Conservation (phyloP, 2,113 vertebrate species). For the Globicephala melas region DNA sequence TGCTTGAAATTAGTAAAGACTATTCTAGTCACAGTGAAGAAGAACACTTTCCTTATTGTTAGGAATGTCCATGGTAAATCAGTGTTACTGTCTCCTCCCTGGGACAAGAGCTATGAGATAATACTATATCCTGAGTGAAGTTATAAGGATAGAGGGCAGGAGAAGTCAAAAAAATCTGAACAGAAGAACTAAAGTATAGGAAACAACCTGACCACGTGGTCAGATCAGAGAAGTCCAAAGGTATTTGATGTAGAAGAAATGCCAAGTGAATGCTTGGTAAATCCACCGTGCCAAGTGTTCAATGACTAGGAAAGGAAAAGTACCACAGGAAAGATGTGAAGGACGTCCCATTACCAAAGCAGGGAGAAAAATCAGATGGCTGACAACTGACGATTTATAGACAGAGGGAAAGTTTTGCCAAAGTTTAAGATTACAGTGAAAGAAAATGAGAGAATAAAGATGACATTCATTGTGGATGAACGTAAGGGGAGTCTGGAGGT, state of each 20-base stretch:
- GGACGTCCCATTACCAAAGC: conserved; percentile 55
- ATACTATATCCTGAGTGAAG: neutral
- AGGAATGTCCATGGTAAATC: neutral
- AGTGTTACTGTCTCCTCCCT: neutral
- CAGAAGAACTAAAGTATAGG: neutral
- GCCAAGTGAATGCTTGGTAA: conserved; percentile 12
- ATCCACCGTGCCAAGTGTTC: neutral
- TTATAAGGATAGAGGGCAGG: neutral
- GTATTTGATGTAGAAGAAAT: neutral
- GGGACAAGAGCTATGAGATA: neutral
- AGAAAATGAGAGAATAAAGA: conserved; percentile 68
- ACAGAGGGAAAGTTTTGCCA: conserved; percentile 46
- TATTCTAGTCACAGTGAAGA: neutral
- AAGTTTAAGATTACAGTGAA: conserved; percentile 59
- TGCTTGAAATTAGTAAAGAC: conserved; percentile 34
- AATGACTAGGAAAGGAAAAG: neutral
- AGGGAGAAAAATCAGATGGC: conserved; percentile 44
- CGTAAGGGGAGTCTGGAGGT: conserved; percentile 12
- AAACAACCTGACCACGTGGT: neutral
- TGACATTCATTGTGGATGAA: conserved; percentile 74
- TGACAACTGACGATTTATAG: conserved; percentile 59
- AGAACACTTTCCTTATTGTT: neutral
- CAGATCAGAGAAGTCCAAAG: neutral
- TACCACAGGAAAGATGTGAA: neutral
- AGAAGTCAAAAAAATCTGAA: neutral